Conservation (phyloP, 2,113 vertebrate genomes). For the Colossoma macropomum region DNA sequence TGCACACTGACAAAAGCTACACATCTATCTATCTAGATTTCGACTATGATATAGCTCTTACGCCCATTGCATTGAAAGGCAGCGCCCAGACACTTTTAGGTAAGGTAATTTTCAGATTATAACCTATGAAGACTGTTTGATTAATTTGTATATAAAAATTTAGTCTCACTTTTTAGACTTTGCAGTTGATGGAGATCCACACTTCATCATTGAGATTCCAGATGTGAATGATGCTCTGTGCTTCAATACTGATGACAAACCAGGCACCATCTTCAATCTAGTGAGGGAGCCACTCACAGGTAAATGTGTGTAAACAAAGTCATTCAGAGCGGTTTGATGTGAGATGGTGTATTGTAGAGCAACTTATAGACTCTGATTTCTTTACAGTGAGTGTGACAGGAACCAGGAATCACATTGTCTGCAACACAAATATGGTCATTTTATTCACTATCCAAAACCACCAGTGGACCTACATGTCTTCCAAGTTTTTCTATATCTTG, state of each 20-base stretch:
- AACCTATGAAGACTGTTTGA: background rate
- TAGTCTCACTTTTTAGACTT: background rate
- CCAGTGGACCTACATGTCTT: too few relatives aligned
- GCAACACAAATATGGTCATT: too few relatives aligned
- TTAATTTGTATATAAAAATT: background rate
- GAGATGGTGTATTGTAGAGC: too few relatives aligned
- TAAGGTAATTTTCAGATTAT: background rate
- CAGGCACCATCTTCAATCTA: constrained; percentile 86
- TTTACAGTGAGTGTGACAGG: too few relatives aligned
- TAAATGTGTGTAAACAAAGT: constrained; percentile 54
- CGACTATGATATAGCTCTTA: background rate
- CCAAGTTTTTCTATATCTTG: too few relatives aligned
- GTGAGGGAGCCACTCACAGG: constrained; percentile 86
- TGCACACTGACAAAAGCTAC: background rate
- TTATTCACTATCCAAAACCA: too few relatives aligned
- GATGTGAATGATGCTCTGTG: constrained; percentile 85
- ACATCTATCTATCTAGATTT: background rate
- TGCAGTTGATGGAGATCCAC: constrained; percentile 89
- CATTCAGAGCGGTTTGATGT: too few relatives aligned
- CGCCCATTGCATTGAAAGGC: background rate
- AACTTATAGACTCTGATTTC: too few relatives aligned
- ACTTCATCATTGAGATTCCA: constrained; percentile 89
- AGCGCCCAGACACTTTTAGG: background rate
- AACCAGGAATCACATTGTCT: too few relatives aligned
- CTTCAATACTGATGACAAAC: constrained; percentile 89